Evolutionary conservation across 2,797 vertebrate species (phyloP), one percentile per base, ranked within the genome.

Genomic region (Leuciscus waleckii): DNA sequence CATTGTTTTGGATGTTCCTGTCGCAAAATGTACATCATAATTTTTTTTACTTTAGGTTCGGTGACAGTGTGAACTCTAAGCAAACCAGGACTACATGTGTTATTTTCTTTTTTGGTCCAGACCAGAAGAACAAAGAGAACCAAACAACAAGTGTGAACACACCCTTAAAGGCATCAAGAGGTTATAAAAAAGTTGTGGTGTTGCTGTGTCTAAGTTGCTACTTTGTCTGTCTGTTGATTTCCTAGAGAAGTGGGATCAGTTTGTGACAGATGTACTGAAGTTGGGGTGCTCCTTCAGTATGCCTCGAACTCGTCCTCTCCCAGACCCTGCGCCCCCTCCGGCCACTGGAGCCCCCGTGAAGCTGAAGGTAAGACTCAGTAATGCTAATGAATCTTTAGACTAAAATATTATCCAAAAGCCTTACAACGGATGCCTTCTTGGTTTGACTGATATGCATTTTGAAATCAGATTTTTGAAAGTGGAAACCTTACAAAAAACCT

Each of bases 231-330:
- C 94, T 98, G 95, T 97, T 98, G 96, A 96, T 97, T 97, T 98
- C 96, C 97, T 99, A 99, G 98, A 99, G 98, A 99, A 98, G 95
- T 98, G 97, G 98, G 98, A 99, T 98, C 97, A 95, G 95, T 97
- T 86, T 99, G 98, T 93, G 96, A 98, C 88, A 96, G 97, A 93
- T 99, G 98, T 88, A 95, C 93, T 0, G 98, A 99, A 91, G 96
- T 96, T 89, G 94, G 95, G 90, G 95, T 97, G 90, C 94, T 99
- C 83, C 94, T 98, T 84, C 98, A 99, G 58, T 99, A 97, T 0
- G 98, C 98, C 83, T 96, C 96, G 91, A 98, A 98, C 35, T 97
- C 98, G 23, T 99, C 98, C 1, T 99, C 98, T 0, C 98, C 97
- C 0, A 96, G 98, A 91, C 97, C 98, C 21, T 99, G 98, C 1